A percentile compares a stretch with the other conserved stretches of the same genome.
Evolutionary conservation across 2,888 invertebrate species (phyloP).

Genomic region (Meghimatium bilineatum): DNA sequence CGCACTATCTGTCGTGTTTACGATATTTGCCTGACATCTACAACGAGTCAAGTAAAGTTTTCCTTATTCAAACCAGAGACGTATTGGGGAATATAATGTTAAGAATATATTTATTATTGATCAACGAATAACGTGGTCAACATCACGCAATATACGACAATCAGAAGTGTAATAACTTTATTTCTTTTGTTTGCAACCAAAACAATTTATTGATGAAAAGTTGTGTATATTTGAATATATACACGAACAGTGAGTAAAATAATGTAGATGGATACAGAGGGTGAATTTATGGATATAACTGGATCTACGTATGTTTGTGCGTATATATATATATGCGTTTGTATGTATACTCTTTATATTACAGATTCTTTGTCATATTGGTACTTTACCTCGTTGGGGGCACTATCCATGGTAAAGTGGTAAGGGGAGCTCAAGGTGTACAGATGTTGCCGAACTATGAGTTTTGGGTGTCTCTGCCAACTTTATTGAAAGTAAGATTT

Average conservation of each 20-base stretch:
- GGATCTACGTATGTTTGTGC: no score
- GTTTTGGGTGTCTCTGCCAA: constrained; percentile 49
- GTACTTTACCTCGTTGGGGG: constrained; percentile 47
- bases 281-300: background rate
- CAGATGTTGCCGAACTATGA: constrained; percentile 51
- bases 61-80: no score
- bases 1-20: no score
- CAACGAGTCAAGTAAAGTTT: no score
- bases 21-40: no score
- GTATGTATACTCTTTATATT: background rate
- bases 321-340: no score
- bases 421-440: constrained; percentile 36
- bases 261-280: no score
- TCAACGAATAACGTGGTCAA: no score
- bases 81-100: no score
- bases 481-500: constrained; percentile 42
- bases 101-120: no score
- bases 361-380: constrained; percentile 42
- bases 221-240: background rate
- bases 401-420: constrained; percentile 34
- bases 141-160: no score
- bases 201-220: no score
- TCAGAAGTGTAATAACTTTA: background rate
- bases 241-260: background rate
- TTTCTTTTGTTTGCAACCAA: background rate